A percentile compares a stretch with the other conserved stretches of the same genome.
phyloP scores from a whole-genome alignment of 2,113 vertebrate genomes.

The Thryonomys swinderianus region DNA sequence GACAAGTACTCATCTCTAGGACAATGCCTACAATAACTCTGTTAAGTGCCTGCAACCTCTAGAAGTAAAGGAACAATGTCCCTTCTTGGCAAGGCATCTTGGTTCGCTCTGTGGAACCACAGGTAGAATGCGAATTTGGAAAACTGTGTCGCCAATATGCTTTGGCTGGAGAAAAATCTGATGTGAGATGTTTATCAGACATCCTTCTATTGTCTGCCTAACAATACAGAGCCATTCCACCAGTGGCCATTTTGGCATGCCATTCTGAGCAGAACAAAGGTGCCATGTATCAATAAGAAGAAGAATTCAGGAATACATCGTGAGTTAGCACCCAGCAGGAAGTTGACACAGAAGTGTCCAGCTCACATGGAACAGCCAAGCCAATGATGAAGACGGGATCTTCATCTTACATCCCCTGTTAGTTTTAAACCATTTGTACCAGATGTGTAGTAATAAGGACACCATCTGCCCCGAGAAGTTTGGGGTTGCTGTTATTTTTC shows the following conservation, averaged over 20 bases:
- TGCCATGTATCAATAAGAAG: constrained; percentile 1
- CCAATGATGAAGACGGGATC: background rate
- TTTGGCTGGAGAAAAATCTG: constrained; percentile 72
- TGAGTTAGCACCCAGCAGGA: background rate
- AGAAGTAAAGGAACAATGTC: constrained; percentile 61
- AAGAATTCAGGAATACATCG: constrained; percentile 10
- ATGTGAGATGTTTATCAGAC: constrained; percentile 79
- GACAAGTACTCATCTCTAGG: constrained; percentile 5
- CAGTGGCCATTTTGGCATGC: constrained; percentile 45
- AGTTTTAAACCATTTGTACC: background rate
- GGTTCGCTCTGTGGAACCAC: constrained; percentile 35
- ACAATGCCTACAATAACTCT: background rate
- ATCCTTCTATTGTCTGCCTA: constrained; percentile 79
- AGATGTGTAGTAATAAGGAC: background rate
- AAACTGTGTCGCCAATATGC: constrained; percentile 63
- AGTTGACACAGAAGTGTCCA: background rate
- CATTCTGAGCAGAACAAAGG: constrained; percentile 56
- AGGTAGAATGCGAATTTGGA: constrained; percentile 79
- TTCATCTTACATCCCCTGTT: background rate
- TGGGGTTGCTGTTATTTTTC: background rate
- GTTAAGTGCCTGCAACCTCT: background rate
- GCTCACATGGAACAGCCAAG: background rate
- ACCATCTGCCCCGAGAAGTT: background rate
- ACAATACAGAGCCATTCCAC: constrained; percentile 76
- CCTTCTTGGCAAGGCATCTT: constrained; percentile 63